Base-by-base conservation (phyloP, 2,797 vertebrate genomes). In the Cyclura pinguis region DNA sequence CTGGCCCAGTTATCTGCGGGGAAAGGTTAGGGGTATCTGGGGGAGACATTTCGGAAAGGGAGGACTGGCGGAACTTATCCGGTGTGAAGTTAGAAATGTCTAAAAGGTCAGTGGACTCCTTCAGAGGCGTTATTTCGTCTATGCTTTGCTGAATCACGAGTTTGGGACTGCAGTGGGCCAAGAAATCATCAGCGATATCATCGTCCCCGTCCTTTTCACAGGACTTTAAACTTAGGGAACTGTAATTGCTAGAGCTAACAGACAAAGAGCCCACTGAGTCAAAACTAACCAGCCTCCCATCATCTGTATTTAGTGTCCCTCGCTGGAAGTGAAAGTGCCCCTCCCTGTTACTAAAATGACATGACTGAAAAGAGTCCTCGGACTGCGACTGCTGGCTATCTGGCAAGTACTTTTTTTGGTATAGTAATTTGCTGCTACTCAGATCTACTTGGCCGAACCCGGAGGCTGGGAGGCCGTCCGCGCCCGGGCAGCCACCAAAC, bases 31-130 rank as follows among this genome's bases (percentile, higher is more conserved):
- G 99, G 86, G 99, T 99, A 96, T 99, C 98, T 0, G 99, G 99
- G 92, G 99, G 99, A 88, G 99, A 99, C 94, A 99, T 98, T 96
- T 99, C 99, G 14, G 99, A 99, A 96, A 99, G 97, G 64, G 99
- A 99, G 6, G 98, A 98, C 96, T 99, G 98, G 96, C 99, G 98
- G 97, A 99, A 99, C 96, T 99, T 99, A 97, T 99, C 99, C 69
- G 99, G 99, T 88, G 99, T 99, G 96, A 99, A 99, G 98, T 99
- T 99, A 90, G 99, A 99, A 96, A 99, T 99, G 96, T 99, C 99
- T 96, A 99, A 98, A 96, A 99, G 98, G 97, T 99, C 99, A 82
- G 98, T 98, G 93, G 99, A 99, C 97, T 99, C 99, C 96, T 99
- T 98, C 94, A 99, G 93, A 84, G 99, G 99, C 84, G 98, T 98